phyloP scores from a whole-genome alignment of 2,113 vertebrate genomes.

The Urocynchramus pylzowi region DNA sequence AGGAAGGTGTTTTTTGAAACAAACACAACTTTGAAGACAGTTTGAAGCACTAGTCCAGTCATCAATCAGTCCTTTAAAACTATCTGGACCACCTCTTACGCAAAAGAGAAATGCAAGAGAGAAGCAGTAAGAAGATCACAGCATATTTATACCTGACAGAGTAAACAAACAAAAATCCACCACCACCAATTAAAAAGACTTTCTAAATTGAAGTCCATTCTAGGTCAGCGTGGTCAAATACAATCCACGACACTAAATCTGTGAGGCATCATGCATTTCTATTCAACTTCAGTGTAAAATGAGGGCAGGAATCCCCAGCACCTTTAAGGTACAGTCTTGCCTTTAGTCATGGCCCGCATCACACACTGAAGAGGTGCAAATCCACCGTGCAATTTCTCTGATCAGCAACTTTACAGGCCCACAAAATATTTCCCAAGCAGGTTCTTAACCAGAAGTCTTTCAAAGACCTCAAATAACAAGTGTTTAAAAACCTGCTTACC shows the following conservation, averaged over 20 bases:
- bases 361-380: background rate
- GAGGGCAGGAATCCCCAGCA: background rate
- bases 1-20: background rate
- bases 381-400: background rate
- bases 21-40: background rate
- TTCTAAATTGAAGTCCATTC: background rate
- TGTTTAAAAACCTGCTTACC: slow-evolving; percentile 3
- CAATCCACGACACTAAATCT: background rate
- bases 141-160: background rate
- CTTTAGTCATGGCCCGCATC: background rate
- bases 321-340: background rate
- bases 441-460: background rate
- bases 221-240: background rate
- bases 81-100: background rate
- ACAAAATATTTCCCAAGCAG: background rate
- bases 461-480: background rate
- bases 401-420: background rate
- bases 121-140: background rate
- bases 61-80: background rate
- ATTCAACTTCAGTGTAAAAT: background rate
- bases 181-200: background rate
- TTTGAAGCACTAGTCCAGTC: background rate
- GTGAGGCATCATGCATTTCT: background rate
- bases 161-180: background rate
- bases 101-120: background rate